A percentile compares a stretch with the other conserved stretches of the same genome.
Evolutionary conservation across 2,797 vertebrate species (phyloP).

Genomic region (Dermochelys coriacea): DNA sequence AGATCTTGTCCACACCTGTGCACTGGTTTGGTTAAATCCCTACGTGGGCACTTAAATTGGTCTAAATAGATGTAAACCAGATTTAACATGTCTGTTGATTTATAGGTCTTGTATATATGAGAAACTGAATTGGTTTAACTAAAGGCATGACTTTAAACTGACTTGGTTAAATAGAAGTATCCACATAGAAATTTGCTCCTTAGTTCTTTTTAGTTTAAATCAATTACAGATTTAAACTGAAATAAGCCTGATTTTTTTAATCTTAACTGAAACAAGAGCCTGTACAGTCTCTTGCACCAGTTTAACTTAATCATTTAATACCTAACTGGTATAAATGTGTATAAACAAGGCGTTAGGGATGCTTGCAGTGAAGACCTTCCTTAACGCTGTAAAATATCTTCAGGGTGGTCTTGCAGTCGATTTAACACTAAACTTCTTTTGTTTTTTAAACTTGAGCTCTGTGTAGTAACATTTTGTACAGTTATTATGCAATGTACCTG

Average conservation of each 20-base stretch:
- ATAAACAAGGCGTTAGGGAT: not conserved
- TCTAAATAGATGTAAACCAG: conserved; percentile 52
- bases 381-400: not conserved
- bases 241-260: not conserved
- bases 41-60: conserved; percentile 25
- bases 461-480: not conserved
- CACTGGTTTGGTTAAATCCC: conserved; percentile 38
- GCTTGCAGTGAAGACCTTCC: not conserved
- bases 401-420: not conserved
- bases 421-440: not conserved
- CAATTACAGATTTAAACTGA: not conserved
- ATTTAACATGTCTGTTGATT: not conserved
- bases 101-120: not conserved
- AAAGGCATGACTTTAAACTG: not conserved
- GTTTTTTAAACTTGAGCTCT: not conserved
- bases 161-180: not conserved
- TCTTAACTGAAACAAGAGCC: not conserved
- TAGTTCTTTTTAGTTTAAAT: not conserved
- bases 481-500: not conserved
- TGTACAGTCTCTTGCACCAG: not conserved
- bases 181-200: not conserved
- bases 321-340: not conserved
- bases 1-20: not conserved
- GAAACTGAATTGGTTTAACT: conserved; percentile 39
- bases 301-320: not conserved